Evolutionary conservation across 37 sponge, comb jelly and placozoan genomes (phyloP).

Genomic region (Amphimedon queenslandica): DNA sequence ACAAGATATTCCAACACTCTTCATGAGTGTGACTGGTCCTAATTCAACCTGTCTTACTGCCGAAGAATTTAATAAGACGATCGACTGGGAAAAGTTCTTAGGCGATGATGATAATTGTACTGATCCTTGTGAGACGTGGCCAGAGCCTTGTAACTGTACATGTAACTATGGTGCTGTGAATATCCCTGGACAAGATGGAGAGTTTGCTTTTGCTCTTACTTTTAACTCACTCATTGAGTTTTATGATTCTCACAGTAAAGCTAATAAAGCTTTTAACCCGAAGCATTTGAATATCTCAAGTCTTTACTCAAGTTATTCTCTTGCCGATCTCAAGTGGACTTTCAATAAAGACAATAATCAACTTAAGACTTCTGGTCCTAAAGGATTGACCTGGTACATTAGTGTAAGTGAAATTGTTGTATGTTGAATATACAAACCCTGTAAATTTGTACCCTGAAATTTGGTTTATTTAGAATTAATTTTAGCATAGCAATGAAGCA

Average conservation of each 20-base stretch:
- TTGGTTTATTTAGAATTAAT: no score
- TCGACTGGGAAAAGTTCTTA: background rate
- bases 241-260: slow-evolving; percentile 11
- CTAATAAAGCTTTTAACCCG: slow-evolving; percentile 13
- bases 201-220: slow-evolving; percentile 45
- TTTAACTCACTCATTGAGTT: slow-evolving; percentile 50
- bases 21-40: slow-evolving; percentile 7
- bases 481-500: no score
- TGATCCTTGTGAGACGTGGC: no score
- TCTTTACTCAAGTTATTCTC: background rate
- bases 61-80: background rate
- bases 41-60: background rate
- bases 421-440: no score
- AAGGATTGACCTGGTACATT: background rate
- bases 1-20: slow-evolving; percentile 29
- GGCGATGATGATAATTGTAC: slow-evolving; percentile 12
- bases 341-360: background rate
- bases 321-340: slow-evolving; percentile 14
- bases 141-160: no score
- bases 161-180: slow-evolving; percentile 20
- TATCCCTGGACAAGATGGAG: slow-evolving; percentile 18
- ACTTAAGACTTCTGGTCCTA: background rate
- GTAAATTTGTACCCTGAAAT: no score
- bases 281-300: background rate
- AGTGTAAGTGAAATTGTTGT: slow-evolving; percentile 5